Conservation (phyloP, 1,140 invertebrate species). For the Lineus longissimus region DNA sequence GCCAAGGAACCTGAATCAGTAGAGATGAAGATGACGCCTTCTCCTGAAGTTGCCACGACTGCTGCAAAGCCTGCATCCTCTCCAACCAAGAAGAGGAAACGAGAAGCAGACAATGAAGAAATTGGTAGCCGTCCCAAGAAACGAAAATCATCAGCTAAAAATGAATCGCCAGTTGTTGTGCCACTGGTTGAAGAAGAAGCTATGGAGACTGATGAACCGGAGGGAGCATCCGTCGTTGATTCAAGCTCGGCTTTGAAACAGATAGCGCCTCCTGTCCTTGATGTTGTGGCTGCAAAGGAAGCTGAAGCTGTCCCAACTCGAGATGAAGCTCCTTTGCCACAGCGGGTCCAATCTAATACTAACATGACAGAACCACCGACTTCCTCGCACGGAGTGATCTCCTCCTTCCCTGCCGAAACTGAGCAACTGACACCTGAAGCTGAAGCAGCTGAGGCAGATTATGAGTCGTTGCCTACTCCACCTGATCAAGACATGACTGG, state of each 20-base stretch:
- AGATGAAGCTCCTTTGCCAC: too few relatives aligned
- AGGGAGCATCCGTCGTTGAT: too few relatives aligned
- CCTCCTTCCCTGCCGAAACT: too few relatives aligned
- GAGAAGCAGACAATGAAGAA: slow-evolving; percentile 7
- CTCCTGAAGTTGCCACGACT: slow-evolving; percentile 8
- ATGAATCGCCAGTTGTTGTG: neutral
- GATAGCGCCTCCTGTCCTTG: too few relatives aligned
- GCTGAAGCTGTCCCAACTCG: too few relatives aligned
- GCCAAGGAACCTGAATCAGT: slow-evolving; percentile 10
- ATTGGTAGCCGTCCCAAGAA: neutral
- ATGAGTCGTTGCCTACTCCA: neutral
- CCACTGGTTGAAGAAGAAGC: neutral
- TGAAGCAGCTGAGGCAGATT: neutral
- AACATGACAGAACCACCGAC: neutral
- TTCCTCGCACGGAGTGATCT: too few relatives aligned
- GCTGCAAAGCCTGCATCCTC: slow-evolving; percentile 7
- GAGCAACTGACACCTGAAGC: neutral
- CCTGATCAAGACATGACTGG: neutral
- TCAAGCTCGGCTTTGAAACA: too few relatives aligned
- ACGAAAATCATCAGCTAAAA: neutral
- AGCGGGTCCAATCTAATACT: neutral
- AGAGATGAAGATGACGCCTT: slow-evolving; percentile 14
- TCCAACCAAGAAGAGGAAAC: slow-evolving; percentile 2
- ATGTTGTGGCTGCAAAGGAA: too few relatives aligned
- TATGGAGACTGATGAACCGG: neutral